These are phyloP conservation scores for Chrysina gloriosa DNA, from an alignment of 2,888 invertebrate genomes.

Conservation along the genomic window DNA sequence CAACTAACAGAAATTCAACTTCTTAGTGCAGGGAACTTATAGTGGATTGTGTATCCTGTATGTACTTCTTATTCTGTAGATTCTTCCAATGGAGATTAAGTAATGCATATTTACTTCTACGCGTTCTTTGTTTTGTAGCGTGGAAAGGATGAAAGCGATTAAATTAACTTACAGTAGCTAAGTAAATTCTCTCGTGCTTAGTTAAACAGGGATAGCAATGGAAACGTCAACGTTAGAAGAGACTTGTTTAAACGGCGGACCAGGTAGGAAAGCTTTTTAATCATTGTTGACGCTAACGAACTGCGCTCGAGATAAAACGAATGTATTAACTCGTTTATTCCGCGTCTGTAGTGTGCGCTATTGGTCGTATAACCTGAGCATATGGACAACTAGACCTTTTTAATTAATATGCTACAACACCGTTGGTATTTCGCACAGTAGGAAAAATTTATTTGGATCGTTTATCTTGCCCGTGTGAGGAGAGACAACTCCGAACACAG, in stretches of 20 bases:
- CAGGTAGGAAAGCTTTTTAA: constrained; percentile 46
- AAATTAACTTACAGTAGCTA: constrained; percentile 1
- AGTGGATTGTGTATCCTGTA: too few relatives aligned
- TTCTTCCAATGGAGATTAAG: too few relatives aligned
- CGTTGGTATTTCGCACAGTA: constrained; percentile 4
- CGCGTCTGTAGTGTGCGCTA: constrained; percentile 43
- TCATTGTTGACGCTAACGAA: constrained; percentile 56
- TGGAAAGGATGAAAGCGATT: background rate
- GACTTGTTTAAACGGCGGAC: constrained; percentile 40
- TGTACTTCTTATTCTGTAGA: too few relatives aligned
- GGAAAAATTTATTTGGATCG: constrained; percentile 36
- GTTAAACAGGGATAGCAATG: background rate
- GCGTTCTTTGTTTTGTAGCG: too few relatives aligned
- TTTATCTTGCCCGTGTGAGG: constrained; percentile 1
- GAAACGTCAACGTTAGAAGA: background rate
- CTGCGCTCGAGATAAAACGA: constrained; percentile 55
- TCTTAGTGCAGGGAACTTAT: too few relatives aligned
- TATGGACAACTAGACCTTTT: constrained; percentile 43
- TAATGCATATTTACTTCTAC: too few relatives aligned
- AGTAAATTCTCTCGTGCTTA: background rate
- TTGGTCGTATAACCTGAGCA: constrained; percentile 39
- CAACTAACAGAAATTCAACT: too few relatives aligned
- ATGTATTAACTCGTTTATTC: constrained; percentile 57
- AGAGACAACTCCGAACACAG: background rate
- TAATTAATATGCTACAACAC: constrained; percentile 42